phyloP scores from a whole-genome alignment of 2,113 vertebrate species.

The Cheilinus undulatus region DNA sequence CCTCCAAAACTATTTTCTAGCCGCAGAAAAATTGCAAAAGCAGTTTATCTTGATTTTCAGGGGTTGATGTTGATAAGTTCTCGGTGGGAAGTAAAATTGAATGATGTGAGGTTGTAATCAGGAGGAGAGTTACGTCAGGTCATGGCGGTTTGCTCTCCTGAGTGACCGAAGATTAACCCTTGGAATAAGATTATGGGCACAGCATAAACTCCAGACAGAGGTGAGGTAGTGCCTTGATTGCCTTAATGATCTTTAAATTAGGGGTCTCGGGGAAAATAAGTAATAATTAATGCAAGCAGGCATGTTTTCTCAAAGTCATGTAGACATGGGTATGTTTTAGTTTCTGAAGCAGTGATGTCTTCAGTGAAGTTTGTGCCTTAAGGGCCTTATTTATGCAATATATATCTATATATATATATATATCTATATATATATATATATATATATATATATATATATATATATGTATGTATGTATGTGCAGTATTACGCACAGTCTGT shows the following conservation, averaged over 20 bases:
- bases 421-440: too few relatives aligned
- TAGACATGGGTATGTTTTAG: neutral
- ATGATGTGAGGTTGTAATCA: slow-evolving; percentile 33
- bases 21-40: slow-evolving; percentile 34
- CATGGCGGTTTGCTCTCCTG: slow-evolving; percentile 41
- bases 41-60: slow-evolving; percentile 39
- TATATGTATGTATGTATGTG: too few relatives aligned
- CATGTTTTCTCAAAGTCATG: neutral
- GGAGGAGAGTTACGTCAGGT: slow-evolving; percentile 32
- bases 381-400: too few relatives aligned
- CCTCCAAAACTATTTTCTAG: slow-evolving; percentile 41
- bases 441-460: too few relatives aligned
- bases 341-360: neutral
- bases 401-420: too few relatives aligned
- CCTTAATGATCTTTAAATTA: slow-evolving; percentile 13
- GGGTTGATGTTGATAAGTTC: slow-evolving; percentile 18
- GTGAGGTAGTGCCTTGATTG: slow-evolving; percentile 42
- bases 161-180: slow-evolving; percentile 63
- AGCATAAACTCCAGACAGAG: slow-evolving; percentile 20
- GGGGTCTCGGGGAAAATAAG: neutral
- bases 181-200: slow-evolving; percentile 67
- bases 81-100: slow-evolving; percentile 14
- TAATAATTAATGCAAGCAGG: neutral
- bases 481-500: too few relatives aligned
- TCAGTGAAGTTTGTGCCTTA: neutral